These are phyloP conservation scores for Ammospiza nelsoni DNA, from an alignment of 2,113 vertebrate genomes.

Conservation along the genomic window DNA sequence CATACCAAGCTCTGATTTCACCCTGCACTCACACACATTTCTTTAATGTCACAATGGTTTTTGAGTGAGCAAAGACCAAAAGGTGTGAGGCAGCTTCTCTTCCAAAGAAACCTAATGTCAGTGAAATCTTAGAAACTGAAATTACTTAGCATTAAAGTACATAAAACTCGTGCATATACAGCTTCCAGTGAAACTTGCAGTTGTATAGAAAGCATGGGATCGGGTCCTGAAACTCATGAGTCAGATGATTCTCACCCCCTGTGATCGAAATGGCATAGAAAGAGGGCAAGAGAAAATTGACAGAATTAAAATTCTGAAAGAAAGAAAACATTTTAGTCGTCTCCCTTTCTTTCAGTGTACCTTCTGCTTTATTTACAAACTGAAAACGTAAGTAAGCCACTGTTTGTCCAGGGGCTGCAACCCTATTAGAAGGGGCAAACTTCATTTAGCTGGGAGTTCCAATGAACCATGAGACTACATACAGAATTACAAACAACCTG, in stretches of 20 bases:
- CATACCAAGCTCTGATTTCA: not conserved
- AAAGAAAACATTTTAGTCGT: not conserved
- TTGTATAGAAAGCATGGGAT: not conserved
- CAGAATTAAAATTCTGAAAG: not conserved
- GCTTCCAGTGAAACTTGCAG: not conserved
- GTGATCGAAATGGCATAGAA: not conserved
- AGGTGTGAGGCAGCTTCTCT: not conserved
- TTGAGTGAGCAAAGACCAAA: not conserved
- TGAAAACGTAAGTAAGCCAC: not conserved
- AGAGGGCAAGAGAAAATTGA: not conserved
- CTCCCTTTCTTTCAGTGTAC: not conserved
- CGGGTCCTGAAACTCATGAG: not conserved
- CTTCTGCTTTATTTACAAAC: not conserved
- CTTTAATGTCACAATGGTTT: not conserved
- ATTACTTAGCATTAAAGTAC: not conserved
- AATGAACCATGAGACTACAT: not conserved
- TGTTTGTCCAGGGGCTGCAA: not conserved
- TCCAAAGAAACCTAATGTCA: not conserved
- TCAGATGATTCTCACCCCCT: not conserved
- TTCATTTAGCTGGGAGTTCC: not conserved
- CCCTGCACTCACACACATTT: not conserved
- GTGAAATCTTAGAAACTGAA: not conserved
- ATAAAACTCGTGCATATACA: not conserved
- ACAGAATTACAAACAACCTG: not conserved
- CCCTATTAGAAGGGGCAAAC: not conserved